Evolutionary conservation across 2,888 invertebrate species (phyloP).

Genomic region (Parasteatoda lunata): DNA sequence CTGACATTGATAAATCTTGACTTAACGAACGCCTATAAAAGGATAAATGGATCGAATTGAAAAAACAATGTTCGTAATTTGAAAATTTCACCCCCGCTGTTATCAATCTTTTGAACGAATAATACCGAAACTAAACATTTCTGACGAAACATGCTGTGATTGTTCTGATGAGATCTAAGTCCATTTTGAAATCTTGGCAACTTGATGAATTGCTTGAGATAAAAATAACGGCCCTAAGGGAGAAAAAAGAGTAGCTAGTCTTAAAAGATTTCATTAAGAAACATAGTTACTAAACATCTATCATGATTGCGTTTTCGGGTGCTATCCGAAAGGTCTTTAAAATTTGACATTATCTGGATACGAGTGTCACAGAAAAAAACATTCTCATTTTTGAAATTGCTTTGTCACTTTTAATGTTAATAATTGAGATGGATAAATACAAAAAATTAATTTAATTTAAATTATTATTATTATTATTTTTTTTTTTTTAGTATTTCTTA

Average conservation of each 20-base stretch:
- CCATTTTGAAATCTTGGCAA: background rate
- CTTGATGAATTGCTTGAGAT: slow-evolving; percentile 21
- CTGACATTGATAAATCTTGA: no score
- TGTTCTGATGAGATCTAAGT: slow-evolving; percentile 17
- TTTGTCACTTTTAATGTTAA: no score
- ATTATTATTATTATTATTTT: no score
- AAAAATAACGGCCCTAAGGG: background rate
- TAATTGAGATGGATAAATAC: no score
- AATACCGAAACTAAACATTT: background rate
- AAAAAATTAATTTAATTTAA: no score
- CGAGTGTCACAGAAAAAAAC: no score
- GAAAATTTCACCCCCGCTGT: background rate
- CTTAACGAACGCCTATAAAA: no score
- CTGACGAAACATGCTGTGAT: background rate
- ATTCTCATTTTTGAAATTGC: no score
- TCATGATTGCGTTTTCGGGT: background rate
- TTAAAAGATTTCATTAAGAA: background rate
- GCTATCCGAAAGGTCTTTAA: no score
- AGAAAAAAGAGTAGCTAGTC: background rate
- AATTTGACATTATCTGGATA: no score
- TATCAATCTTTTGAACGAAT: background rate
- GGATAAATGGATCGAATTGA: background rate
- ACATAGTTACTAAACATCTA: background rate
- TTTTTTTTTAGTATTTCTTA: no score
- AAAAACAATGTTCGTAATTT: background rate